Base-by-base conservation (phyloP, 2,888 invertebrate genomes). In the Monopis laevigella region DNA sequence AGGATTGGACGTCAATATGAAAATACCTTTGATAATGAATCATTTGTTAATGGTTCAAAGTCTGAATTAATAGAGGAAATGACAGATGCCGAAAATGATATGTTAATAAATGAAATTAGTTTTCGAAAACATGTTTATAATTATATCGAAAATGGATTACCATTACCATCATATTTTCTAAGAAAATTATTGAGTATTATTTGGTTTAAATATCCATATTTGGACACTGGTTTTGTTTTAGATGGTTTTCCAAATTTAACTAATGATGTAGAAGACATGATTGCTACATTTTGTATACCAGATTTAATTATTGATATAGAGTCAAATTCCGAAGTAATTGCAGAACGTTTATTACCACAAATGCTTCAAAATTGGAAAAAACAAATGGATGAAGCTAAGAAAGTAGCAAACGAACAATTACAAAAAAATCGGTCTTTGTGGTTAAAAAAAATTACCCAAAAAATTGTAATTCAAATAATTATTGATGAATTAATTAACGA, bases 191-290 rank as follows among this genome's bases (percentile, higher is more conserved):
- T 85, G 19, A 59, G 59, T 17, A 67, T 61, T 19, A 61, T 83
- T 18, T 87, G 86, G 86, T 82, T 80, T 51, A 55, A 77, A 39
- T 58, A 74, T 39, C 84, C 86, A 0, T 81, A 69, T 52, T 60
- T 57, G 13, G 51, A 56, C 3, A 63, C 59, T 12, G 86, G 87
- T 3, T 71, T 87, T 54, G 67, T 87, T 28, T 55, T 88, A 27
- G 86, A 87, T 56, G 85, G 84, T 40, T 88, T 84, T 63, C 88
- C 88, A 6, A 83, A 72, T 56, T 58, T 82, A 43, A 57, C 74
- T 4, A 60, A 64, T 38, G 87, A 88, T 56, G 55, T 84, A 2
- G 72, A 83, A 46, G 68, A 77, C 27, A 83, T 86, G 74, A 44
- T 70, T 3, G 52, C 70, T 16, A 60, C 67, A 48, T 77, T 60